Evolutionary conservation across 2,888 invertebrate genomes (phyloP).

Genomic region (Thera britannica): DNA sequence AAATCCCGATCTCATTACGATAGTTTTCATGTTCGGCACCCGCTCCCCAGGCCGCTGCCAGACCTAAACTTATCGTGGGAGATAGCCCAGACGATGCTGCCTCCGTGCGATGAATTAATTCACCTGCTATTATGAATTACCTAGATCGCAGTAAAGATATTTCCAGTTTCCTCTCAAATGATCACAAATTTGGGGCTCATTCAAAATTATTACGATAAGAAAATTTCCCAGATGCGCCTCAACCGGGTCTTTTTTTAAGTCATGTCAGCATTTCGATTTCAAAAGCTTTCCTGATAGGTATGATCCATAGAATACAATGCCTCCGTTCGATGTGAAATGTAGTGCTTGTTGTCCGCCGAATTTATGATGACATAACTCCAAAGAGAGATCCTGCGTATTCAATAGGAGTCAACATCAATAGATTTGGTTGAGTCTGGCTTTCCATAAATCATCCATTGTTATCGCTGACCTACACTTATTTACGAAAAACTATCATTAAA

Average conservation of each 20-base stretch:
- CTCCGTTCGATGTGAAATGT: conserved; percentile 55
- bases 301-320: conserved; percentile 41
- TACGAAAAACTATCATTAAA: conserved; percentile 7
- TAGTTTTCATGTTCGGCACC: conserved; percentile 63
- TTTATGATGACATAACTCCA: conserved; percentile 60
- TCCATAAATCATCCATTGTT: conserved; percentile 34
- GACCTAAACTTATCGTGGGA: conserved; percentile 68
- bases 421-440: conserved; percentile 27
- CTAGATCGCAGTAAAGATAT: conserved; percentile 79
- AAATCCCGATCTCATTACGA: conserved; percentile 77
- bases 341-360: conserved; percentile 53
- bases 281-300: conserved; percentile 37
- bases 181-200: conserved; percentile 63
- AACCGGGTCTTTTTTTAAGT: conserved; percentile 34
- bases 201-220: conserved; percentile 56
- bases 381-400: conserved; percentile 52
- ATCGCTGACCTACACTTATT: conserved; percentile 11
- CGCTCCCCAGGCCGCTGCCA: conserved; percentile 50
- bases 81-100: conserved; percentile 59
- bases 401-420: conserved; percentile 37
- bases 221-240: conserved; percentile 39
- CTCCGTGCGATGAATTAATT: conserved; percentile 80
- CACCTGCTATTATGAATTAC: conserved; percentile 69
- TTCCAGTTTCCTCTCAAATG: conserved; percentile 54
- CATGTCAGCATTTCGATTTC: conserved; percentile 42